Evolutionary conservation across 2,888 invertebrate genomes (phyloP), one percentile per base, ranked within the genome.

Genomic region (Brachylomia viminalis): DNA sequence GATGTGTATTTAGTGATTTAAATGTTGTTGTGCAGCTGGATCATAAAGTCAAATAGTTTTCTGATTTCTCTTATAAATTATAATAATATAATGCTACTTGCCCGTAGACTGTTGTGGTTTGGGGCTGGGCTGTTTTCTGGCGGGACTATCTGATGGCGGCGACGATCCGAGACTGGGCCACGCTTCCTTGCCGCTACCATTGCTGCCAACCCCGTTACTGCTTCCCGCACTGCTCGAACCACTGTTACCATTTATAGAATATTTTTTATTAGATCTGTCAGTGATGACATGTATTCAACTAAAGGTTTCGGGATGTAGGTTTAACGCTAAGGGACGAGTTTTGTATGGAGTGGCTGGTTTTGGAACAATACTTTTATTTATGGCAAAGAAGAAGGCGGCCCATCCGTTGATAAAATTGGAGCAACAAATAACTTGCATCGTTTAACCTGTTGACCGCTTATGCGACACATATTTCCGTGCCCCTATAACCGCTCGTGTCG

Each of bases 81-180:
- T 8, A 8, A 58, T 30, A 20, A 20, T 30, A 58, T 33, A 33
- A 33, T 1, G 10, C 23, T 54, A 85, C 83, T 80, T 81, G 94
- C 95, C 93, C 89, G 91, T 89, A 87, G 91, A 91, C 77, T 92
- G 90, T 84, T 91, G 94, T 91, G 95, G 95, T 87, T 94, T 94
- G 81, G 95, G 95, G 88, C 95, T 95, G 91, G 90, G 61, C 87
- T 92, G 95, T 92, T 93, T 94, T 80, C 95, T 89, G 72, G 94
- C 94, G 81, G 96, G 95, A 82, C 95, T 95, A 75, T 95, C 94
- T 49, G 92, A 87, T 3, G 96, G 96, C 0, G 97, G 97, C n/a
- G 97, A 97, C 38, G 96, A 95, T 54, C 97, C 97, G 90, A 97
- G 97, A 87, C 97, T 97, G 69, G 98, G 98, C 98, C 98, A 98